These are phyloP conservation scores for Colletes latitarsis DNA, from an alignment of 1,140 invertebrate genomes.

Conservation along the genomic window DNA sequence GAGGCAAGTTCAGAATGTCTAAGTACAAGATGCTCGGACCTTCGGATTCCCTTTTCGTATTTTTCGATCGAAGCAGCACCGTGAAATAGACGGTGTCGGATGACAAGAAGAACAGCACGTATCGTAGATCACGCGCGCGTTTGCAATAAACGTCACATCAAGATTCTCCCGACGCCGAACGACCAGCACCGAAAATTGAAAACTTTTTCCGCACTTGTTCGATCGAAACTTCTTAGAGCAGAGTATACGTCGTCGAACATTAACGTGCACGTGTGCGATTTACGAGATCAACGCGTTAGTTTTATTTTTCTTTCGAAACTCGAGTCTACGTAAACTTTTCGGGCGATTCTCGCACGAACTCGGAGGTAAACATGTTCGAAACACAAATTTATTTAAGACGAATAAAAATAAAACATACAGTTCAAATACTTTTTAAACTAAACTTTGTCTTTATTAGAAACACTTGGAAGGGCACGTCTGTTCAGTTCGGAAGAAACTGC, in stretches of 20 bases:
- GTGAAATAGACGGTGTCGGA: not conserved
- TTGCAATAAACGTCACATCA: conserved; percentile 9
- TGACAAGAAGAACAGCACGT: not conserved
- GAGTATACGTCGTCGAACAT: not conserved
- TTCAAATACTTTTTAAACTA: too few relatives aligned
- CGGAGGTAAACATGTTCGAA: too few relatives aligned
- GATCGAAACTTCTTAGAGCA: not conserved
- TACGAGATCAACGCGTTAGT: not conserved
- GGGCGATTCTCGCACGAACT: too few relatives aligned
- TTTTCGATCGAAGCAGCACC: not conserved
- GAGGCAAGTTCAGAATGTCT: too few relatives aligned
- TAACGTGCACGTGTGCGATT: not conserved
- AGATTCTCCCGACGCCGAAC: not conserved
- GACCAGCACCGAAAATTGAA: not conserved
- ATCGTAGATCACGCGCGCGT: conserved; percentile 9
- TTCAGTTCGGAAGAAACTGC: too few relatives aligned
- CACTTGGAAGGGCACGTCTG: too few relatives aligned
- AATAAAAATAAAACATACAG: too few relatives aligned
- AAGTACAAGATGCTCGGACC: not conserved
- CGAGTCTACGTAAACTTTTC: too few relatives aligned
- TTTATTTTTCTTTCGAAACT: too few relatives aligned
- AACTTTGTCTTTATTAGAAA: too few relatives aligned
- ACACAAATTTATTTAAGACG: too few relatives aligned
- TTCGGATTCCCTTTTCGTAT: not conserved
- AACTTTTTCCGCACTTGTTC: not conserved